These are phyloP conservation scores for Zaprionus ornatus DNA, from an alignment of 1,140 invertebrate species.

Conservation along the genomic window DNA sequence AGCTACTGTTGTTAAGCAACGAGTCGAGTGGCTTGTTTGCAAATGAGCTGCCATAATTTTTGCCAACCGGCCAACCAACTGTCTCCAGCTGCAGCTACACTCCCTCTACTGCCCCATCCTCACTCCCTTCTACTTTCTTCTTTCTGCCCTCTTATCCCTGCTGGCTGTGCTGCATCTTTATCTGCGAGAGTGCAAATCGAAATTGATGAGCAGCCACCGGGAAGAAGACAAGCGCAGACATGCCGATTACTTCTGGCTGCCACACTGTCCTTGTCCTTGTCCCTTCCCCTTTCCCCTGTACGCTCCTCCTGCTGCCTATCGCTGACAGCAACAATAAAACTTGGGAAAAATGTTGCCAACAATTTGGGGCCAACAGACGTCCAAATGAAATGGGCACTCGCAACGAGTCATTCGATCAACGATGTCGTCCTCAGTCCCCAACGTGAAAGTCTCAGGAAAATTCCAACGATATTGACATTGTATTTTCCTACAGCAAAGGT, in stretches of 20 bases:
- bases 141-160: background rate
- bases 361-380: conserved; percentile 46
- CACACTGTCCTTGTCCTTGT: conserved; percentile 10
- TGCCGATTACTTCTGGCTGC: conserved; percentile 25
- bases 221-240: conserved; percentile 56
- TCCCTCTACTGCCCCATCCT: background rate
- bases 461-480: conserved; percentile 16
- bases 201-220: conserved; percentile 65
- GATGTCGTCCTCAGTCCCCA: background rate
- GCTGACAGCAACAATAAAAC: conserved; percentile 74
- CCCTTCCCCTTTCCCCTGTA: background rate
- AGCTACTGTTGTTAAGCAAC: conserved; percentile 43
- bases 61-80: conserved; percentile 30
- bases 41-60: conserved; percentile 77
- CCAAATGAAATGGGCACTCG: conserved; percentile 64
- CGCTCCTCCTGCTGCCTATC: conserved; percentile 46
- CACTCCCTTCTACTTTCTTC: background rate
- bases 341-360: conserved; percentile 71
- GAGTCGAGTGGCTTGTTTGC: conserved; percentile 71
- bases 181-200: conserved; percentile 16
- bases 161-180: conserved; percentile 15
- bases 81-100: conserved; percentile 33
- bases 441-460: conserved; percentile 3
- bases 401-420: conserved; percentile 76
- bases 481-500: background rate